Percentiles rank a stretch among this genome's conserved stretches.
Conservation (phyloP, 2,797 vertebrate species). For the Saxicola maurus region DNA sequence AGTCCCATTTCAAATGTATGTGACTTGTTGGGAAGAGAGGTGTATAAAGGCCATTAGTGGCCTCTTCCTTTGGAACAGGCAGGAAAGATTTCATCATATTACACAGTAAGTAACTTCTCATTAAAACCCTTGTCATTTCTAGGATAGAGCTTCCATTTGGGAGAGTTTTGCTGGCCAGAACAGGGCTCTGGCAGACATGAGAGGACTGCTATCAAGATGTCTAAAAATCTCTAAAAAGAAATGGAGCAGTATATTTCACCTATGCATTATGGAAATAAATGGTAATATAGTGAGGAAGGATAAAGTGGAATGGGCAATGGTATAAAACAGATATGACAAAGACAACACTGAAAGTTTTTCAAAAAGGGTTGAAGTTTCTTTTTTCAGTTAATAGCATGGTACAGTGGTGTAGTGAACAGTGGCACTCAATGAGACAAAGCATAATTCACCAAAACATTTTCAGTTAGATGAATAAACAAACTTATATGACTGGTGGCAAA, state of each 20-base stretch:
- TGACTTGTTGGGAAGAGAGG: neutral
- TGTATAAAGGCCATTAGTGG: neutral
- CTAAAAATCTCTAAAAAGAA: neutral
- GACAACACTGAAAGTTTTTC: neutral
- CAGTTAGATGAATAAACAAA: neutral
- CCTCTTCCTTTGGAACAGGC: neutral
- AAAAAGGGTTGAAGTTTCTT: neutral
- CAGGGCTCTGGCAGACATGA: neutral
- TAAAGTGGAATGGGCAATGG: neutral
- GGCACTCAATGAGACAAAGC: neutral
- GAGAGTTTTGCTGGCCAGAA: neutral
- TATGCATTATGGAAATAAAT: neutral
- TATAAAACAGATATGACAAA: neutral
- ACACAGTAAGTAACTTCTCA: neutral
- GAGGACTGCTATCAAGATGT: neutral
- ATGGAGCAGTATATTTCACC: neutral
- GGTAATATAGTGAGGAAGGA: neutral
- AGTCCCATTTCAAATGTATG: neutral
- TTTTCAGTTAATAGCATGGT: neutral
- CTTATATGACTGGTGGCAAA: neutral
- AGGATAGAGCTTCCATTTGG: neutral
- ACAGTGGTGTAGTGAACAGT: neutral
- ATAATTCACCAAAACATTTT: neutral
- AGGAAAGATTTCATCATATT: neutral
- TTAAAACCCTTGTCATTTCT: neutral